phyloP scores from a whole-genome alignment of 2,888 invertebrate genomes.

The Incurvaria masculella region DNA sequence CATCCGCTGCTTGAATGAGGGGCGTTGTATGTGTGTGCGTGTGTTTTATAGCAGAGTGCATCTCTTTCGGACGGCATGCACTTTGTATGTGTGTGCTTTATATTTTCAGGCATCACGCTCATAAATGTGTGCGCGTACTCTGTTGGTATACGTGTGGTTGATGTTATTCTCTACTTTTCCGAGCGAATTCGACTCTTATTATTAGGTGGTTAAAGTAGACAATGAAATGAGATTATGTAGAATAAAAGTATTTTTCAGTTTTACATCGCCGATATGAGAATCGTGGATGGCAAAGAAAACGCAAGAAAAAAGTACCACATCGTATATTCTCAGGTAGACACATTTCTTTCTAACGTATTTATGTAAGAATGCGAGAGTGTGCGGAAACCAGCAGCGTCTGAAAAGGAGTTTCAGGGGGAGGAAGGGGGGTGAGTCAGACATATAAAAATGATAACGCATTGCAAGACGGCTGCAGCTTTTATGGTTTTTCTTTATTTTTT shows the following conservation, averaged over 20 bases:
- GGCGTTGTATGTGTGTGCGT: slow-evolving; percentile 30
- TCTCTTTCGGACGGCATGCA: slow-evolving; percentile 55
- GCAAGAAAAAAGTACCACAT: slow-evolving; percentile 51
- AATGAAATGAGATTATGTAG: slow-evolving; percentile 22
- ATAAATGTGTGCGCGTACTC: not conserved
- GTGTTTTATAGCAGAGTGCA: slow-evolving; percentile 57
- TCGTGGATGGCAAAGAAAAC: slow-evolving; percentile 56
- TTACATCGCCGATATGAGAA: slow-evolving; percentile 57
- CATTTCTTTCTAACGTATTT: slow-evolving; percentile 58
- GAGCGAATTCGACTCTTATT: slow-evolving; percentile 23
- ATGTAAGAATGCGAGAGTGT: slow-evolving; percentile 36
- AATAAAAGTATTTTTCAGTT: slow-evolving; percentile 54
- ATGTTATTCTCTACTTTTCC: slow-evolving; percentile 32
- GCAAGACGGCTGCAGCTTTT: slow-evolving; percentile 56
- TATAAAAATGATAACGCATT: slow-evolving; percentile 59
- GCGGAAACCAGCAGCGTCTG: slow-evolving; percentile 20
- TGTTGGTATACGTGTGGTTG: not conserved
- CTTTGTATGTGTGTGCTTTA: slow-evolving; percentile 54
- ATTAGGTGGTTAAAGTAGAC: slow-evolving; percentile 14
- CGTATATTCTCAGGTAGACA: slow-evolving; percentile 58
- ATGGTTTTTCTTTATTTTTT: slow-evolving; percentile 54
- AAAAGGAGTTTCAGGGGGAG: slow-evolving; percentile 34
- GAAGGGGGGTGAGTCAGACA: slow-evolving; percentile 22
- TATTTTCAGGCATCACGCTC: slow-evolving; percentile 41
- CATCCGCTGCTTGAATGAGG: slow-evolving; percentile 23